phyloP scores from a whole-genome alignment of 2,797 vertebrate species.

The Hemitrygon akajei region DNA sequence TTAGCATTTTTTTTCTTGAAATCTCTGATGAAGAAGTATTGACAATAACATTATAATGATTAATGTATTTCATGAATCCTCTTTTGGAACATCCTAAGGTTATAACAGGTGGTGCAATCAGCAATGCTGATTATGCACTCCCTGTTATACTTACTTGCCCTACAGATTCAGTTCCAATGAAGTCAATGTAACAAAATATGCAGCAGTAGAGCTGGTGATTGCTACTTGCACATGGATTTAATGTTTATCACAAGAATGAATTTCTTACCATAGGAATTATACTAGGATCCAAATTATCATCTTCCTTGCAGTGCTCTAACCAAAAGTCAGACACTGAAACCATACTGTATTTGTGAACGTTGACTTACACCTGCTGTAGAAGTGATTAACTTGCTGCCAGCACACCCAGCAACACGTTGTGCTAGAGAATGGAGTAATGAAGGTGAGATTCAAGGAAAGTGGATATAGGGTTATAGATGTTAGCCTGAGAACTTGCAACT shows the following conservation, averaged over 20 bases:
- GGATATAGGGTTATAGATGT: too few species aligned
- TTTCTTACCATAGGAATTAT: neutral
- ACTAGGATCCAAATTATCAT: neutral
- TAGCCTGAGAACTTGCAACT: too few species aligned
- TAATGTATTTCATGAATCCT: neutral
- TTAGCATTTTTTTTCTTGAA: neutral
- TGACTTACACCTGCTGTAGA: neutral
- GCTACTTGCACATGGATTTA: too few species aligned
- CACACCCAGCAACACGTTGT: neutral
- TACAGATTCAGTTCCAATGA: too few species aligned
- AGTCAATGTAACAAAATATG: too few species aligned
- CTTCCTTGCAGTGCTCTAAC: neutral
- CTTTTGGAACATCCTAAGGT: neutral
- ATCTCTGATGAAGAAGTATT: neutral
- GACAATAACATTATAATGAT: neutral
- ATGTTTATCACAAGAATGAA: too few species aligned
- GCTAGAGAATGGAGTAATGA: too few species aligned
- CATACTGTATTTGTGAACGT: neutral
- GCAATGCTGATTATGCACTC: too few species aligned
- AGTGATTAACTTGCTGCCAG: neutral
- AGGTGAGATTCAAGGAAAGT: too few species aligned
- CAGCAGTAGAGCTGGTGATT: too few species aligned
- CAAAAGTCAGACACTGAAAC: neutral
- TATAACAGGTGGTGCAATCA: neutral
- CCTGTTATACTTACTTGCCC: too few species aligned